A percentile compares a stretch with the other conserved stretches of the same genome.
These are phyloP conservation scores for Xenopus petersii DNA, from an alignment of 2,797 vertebrate genomes.

Conservation along the genomic window DNA sequence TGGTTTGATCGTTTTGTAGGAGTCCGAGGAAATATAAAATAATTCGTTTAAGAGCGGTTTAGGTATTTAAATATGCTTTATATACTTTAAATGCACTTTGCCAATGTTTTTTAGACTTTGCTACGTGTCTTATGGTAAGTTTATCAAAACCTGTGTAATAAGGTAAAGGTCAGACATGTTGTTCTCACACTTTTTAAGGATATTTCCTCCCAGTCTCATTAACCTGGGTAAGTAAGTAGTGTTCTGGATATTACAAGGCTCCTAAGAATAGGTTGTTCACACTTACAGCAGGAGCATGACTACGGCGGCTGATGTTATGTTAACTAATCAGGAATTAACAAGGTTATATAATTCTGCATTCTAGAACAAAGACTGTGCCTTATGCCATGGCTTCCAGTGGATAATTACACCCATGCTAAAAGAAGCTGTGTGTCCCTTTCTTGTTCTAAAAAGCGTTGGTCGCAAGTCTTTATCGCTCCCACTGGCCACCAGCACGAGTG, in stretches of 20 bases:
- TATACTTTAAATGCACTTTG: too few species aligned
- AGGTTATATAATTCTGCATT: slow-evolving; percentile 28
- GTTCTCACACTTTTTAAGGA: too few species aligned
- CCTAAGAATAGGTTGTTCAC: slow-evolving; percentile 30
- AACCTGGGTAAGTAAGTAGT: slow-evolving; percentile 27
- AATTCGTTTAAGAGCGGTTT: too few species aligned
- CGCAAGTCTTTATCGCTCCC: slow-evolving; percentile 25
- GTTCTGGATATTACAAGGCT: slow-evolving; percentile 17
- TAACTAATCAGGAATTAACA: slow-evolving; percentile 44
- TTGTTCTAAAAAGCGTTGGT: slow-evolving; percentile 10
- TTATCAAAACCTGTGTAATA: too few species aligned
- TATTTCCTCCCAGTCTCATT: slow-evolving; percentile 25
- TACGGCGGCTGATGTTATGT: slow-evolving; percentile 24
- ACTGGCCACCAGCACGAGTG: slow-evolving; percentile 9
- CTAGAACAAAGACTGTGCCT: slow-evolving; percentile 32
- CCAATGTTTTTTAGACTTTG: too few species aligned
- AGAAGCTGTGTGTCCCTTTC: slow-evolving; percentile 11
- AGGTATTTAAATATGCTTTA: too few species aligned
- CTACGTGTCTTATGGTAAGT: too few species aligned
- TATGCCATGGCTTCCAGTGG: slow-evolving; percentile 15
- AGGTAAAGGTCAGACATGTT: too few species aligned
- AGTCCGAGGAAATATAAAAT: too few species aligned
- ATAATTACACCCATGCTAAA: slow-evolving; percentile 31
- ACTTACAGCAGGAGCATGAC: slow-evolving; percentile 23
- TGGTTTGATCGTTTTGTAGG: too few species aligned